Evolutionary conservation across 53 echinoderm and acorn worm species (phyloP).

Genomic region (Stichopus horrens): DNA sequence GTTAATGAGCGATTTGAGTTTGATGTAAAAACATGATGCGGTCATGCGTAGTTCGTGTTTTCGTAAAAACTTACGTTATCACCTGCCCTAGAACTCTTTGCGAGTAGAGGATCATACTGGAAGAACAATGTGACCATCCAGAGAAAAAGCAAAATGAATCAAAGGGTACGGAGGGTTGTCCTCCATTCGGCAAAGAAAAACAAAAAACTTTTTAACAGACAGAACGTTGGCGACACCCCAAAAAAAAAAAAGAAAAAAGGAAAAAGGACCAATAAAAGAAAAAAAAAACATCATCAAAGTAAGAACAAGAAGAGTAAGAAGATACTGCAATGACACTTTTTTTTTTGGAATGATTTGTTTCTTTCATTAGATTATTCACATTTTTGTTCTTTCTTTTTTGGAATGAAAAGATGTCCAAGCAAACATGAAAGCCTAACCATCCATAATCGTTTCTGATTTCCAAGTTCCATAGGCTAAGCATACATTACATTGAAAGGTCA

Average conservation of each 20-base stretch:
- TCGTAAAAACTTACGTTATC: slow-evolving; percentile 13
- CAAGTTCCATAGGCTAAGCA: too few relatives aligned
- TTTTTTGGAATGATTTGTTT: too few relatives aligned
- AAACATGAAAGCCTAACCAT: too few relatives aligned
- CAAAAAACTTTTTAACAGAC: neutral
- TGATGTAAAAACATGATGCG: neutral
- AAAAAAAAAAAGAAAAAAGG: neutral
- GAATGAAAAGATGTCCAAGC: too few relatives aligned
- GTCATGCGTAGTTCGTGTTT: neutral
- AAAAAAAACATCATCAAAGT: neutral
- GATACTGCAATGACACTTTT: too few relatives aligned
- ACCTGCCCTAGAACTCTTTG: slow-evolving; percentile 47
- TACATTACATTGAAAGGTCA: too few relatives aligned
- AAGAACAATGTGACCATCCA: slow-evolving; percentile 19
- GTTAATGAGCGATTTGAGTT: slow-evolving; percentile 4
- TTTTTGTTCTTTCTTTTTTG: too few relatives aligned
- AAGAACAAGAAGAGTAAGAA: too few relatives aligned
- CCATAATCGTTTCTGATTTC: too few relatives aligned
- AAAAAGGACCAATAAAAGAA: neutral
- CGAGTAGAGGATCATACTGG: slow-evolving; percentile 54
- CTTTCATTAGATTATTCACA: too few relatives aligned
- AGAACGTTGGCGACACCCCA: neutral
- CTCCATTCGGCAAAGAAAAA: neutral
- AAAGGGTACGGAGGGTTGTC: neutral
- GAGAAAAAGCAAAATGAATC: neutral